Evolutionary conservation across 2,113 vertebrate species (phyloP).

Genomic region (Odontophorus gujanensis): DNA sequence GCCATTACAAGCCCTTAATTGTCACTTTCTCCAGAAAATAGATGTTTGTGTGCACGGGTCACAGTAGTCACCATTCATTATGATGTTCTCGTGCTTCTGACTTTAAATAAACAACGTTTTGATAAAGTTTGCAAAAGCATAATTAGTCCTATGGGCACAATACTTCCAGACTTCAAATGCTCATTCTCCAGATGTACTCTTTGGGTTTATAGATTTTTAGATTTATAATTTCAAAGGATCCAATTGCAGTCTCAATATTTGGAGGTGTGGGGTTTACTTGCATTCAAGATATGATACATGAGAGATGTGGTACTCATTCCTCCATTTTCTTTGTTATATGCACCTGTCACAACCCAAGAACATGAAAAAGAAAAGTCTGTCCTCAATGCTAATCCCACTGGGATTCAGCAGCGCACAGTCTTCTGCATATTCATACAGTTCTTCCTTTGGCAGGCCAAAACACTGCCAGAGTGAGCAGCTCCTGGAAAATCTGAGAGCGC

Average conservation of each 20-base stretch:
- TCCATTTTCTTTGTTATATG: background rate
- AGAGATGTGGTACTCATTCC: background rate
- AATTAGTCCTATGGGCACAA: conserved; percentile 77
- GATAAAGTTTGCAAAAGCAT: conserved; percentile 71
- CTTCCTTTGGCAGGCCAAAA: background rate
- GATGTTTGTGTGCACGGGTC: conserved; percentile 46
- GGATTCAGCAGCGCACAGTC: background rate
- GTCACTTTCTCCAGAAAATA: conserved; percentile 66
- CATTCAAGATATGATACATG: background rate
- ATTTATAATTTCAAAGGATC: conserved; percentile 47
- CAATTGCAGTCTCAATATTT: background rate
- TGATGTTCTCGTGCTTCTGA: conserved; percentile 13
- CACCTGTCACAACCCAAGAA: conserved; percentile 14
- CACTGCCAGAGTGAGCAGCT: background rate
- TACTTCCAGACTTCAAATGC: conserved; percentile 64
- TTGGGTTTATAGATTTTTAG: conserved; percentile 21
- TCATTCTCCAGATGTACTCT: conserved; percentile 71
- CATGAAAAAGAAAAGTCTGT: background rate
- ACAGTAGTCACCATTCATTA: conserved; percentile 45
- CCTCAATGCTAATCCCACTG: background rate
- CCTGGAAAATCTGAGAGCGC: background rate
- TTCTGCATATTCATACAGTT: background rate
- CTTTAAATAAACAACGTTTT: conserved; percentile 72
- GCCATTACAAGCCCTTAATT: conserved; percentile 53
- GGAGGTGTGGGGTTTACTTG: background rate